A percentile compares a stretch with the other conserved stretches of the same genome.
Conservation (phyloP, 2,113 vertebrate species). For the Labrus mixtus region DNA sequence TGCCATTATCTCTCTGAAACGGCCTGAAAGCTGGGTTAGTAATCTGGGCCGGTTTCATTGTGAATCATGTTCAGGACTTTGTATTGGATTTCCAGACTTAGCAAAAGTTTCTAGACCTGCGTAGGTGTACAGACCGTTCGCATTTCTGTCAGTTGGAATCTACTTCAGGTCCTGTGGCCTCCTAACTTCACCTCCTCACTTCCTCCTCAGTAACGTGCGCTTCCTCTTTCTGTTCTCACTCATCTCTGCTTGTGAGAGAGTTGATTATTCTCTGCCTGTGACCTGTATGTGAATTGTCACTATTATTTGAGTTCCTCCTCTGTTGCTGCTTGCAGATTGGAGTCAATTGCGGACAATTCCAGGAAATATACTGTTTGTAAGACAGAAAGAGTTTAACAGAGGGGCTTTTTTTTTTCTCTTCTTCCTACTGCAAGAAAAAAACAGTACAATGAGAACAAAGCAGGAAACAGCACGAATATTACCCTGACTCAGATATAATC, state of each 20-base stretch:
- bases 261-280: slow-evolving; percentile 11
- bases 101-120: neutral
- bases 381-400: slow-evolving; percentile 15
- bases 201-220: slow-evolving; percentile 51
- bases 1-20: neutral
- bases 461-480: slow-evolving; percentile 72
- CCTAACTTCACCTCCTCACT: slow-evolving; percentile 39
- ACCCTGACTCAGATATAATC: slow-evolving; percentile 47
- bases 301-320: neutral
- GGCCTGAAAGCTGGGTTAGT: neutral
- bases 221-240: slow-evolving; percentile 68
- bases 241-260: slow-evolving; percentile 8
- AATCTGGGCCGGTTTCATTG: neutral
- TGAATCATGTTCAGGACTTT: too few species aligned
- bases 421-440: slow-evolving; percentile 53
- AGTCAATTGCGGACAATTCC: slow-evolving; percentile 46
- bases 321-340: neutral
- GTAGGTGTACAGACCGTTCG: slow-evolving; percentile 15
- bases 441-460: slow-evolving; percentile 53
- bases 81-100: neutral
- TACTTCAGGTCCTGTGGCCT: slow-evolving; percentile 6
- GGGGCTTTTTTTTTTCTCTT: neutral
- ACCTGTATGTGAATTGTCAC: slow-evolving; percentile 11
- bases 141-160: slow-evolving; percentile 10
- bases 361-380: slow-evolving; percentile 61